Percentiles rank a stretch among this genome's conserved stretches.
phyloP scores from a whole-genome alignment of 2,797 vertebrate genomes.

The Pangasius krempfi region DNA sequence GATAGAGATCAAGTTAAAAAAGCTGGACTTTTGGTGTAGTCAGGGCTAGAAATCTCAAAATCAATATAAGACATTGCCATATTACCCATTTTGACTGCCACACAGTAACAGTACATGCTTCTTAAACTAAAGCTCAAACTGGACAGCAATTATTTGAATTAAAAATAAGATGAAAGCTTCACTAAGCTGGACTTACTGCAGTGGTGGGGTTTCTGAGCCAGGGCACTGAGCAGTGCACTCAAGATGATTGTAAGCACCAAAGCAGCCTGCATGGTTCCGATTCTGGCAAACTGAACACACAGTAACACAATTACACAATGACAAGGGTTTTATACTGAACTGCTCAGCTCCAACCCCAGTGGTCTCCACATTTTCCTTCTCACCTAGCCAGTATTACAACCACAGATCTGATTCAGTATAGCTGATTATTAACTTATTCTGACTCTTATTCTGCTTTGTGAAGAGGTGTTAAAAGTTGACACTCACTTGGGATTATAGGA shows the following conservation, averaged over 20 bases:
- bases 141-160: not conserved
- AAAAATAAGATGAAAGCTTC: not conserved
- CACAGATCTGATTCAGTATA: not conserved
- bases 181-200: constrained; percentile 59
- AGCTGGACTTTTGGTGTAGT: not conserved
- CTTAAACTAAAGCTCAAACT: not conserved
- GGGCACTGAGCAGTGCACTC: constrained; percentile 32
- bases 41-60: not conserved
- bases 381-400: not conserved
- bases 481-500: not conserved
- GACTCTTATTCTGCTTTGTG: not conserved
- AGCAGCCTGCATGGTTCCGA: constrained; percentile 51
- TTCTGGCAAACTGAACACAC: constrained; percentile 11
- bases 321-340: constrained; percentile 27
- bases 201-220: constrained; percentile 53
- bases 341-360: not conserved
- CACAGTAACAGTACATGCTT: not conserved
- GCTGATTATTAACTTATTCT: constrained; percentile 18
- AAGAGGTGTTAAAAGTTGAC: not conserved
- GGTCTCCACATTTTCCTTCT: constrained; percentile 31
- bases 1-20: not conserved
- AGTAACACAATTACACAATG: not conserved
- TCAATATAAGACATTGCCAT: not conserved
- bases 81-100: not conserved
- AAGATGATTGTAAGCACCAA: constrained; percentile 44